Conservation (phyloP, 2,797 vertebrate species). For the Aselliscus stoliczkanus region DNA sequence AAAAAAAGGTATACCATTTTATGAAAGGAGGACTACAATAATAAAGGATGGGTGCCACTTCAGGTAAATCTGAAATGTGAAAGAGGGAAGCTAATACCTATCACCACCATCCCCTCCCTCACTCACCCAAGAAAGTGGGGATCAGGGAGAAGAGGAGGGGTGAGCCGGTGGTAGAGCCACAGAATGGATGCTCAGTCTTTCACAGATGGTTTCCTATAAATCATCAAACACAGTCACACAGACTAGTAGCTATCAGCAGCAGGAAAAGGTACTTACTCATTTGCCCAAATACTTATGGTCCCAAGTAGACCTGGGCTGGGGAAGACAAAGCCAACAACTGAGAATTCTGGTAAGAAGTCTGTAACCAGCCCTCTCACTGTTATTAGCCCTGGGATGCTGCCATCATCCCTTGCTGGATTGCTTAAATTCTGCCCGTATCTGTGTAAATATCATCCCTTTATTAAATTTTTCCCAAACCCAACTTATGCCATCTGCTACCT, state of each 20-base stretch:
- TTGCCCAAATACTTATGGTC: not conserved
- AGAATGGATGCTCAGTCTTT: not conserved
- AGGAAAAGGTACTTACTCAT: not conserved
- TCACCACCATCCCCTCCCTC: not conserved
- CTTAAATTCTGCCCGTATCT: constrained; percentile 21
- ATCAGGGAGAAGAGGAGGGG: not conserved
- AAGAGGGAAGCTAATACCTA: not conserved
- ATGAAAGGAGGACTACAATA: not conserved
- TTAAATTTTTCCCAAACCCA: constrained; percentile 36
- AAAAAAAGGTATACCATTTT: not conserved
- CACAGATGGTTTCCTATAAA: not conserved
- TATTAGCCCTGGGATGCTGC: not conserved
- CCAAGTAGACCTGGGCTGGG: not conserved
- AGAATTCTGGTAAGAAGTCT: not conserved
- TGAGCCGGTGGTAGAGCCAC: not conserved
- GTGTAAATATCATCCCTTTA: constrained; percentile 25
- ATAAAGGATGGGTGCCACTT: not conserved
- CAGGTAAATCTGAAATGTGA: not conserved
- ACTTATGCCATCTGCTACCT: not conserved
- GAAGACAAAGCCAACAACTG: not conserved
- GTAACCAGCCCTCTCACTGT: not conserved
- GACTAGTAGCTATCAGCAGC: not conserved
- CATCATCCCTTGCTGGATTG: not conserved
- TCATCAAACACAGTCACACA: not conserved
- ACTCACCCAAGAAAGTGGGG: not conserved